Evolutionary conservation across 1,140 invertebrate species (phyloP).

Genomic region (Ceratina calcarata): DNA sequence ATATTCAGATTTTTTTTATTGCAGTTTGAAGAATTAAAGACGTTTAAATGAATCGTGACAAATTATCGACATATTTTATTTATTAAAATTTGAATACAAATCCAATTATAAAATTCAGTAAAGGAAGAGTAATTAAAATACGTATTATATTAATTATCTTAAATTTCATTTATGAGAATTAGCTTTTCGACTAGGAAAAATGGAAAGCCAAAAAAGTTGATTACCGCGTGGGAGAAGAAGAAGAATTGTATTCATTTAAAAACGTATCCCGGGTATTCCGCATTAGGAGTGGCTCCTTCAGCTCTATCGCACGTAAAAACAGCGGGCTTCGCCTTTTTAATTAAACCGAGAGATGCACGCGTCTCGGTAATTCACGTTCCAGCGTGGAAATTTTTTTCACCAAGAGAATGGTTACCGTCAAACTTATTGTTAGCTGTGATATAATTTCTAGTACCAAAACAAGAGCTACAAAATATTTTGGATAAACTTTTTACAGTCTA

Average conservation of each 20-base stretch:
- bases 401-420: no score
- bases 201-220: not conserved
- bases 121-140: no score
- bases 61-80: no score
- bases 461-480: not conserved
- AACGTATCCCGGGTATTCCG: not conserved
- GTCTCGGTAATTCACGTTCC: slow-evolving; percentile 5
- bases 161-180: not conserved
- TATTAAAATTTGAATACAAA: no score
- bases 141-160: not conserved
- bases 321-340: slow-evolving; percentile 18
- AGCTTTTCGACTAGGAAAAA: not conserved
- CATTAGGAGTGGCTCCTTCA: not conserved
- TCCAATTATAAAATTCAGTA: no score
- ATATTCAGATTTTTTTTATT: no score
- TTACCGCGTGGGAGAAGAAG: not conserved
- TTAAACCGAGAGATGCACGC: not conserved
- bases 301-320: not conserved
- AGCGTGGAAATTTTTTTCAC: not conserved
- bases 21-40: no score
- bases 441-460: not conserved
- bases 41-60: no score
- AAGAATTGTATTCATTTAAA: slow-evolving; percentile 12
- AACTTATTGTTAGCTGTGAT: not conserved
- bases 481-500: not conserved